Evolutionary conservation across 2,888 invertebrate genomes (phyloP), one percentile per base, ranked within the genome.

Genomic region (Pristionchus entomophagus): DNA sequence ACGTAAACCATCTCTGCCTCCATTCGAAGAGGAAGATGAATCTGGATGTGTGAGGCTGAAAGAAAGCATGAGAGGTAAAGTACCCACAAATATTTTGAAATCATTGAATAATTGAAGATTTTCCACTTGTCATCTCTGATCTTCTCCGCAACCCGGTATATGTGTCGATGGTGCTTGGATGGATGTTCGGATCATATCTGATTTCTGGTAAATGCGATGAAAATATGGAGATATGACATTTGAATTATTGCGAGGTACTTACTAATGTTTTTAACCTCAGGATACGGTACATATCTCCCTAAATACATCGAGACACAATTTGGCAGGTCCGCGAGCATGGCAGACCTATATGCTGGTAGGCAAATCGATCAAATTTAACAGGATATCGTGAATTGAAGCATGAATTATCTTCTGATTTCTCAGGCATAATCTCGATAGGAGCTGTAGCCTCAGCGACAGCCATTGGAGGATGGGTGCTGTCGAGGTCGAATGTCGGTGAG

Each of bases 261-360:
- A n/a, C n/a, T n/a, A n/a, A n/a, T n/a, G 19, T n/a, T 14, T n/a
- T 5, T 22, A 4, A 56, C 56, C 8, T 35, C 77, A 85, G 85
- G 85, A 17, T 85, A 85, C 56, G 77, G 85, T 92, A 96, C 96
- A 19, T 96, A 96, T 93, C 94, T 96, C 90, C 95, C 96, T 14
- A 96, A 96, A 93, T 96, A 96, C 93, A 95, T 96, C 92, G 96
- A 96, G 94, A 96, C 96, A 14, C 96, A 96, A 93, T 96, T 96
- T 92, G 95, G 95, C 88, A 95, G 95, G 87, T 95, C 95, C 0
- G 95, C 96, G 0, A 96, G 95, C 19, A 95, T 94, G 85, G 96
- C 96, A 26, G 96, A 96, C 29, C 94, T 96, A 87, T 94, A 96
- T 87, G 95, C 96, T 89, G 96, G 96, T 95, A 93, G 59, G 56